Evolutionary conservation across 1,140 invertebrate species (phyloP), one percentile per base, ranked within the genome.

Genomic region (Diachasma alloeum): DNA sequence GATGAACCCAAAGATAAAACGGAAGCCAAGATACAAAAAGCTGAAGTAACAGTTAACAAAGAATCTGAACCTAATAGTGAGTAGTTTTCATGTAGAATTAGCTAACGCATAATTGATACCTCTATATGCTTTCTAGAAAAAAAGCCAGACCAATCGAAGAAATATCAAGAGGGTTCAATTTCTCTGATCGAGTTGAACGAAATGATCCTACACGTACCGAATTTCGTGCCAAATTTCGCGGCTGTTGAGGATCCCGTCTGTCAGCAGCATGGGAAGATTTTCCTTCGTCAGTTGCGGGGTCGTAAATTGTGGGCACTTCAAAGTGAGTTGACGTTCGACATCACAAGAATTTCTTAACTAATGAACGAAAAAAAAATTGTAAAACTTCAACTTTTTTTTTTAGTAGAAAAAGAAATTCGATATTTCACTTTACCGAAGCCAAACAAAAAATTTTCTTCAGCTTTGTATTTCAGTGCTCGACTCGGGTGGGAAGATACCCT

Each of bases 251-350:
- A 92, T 85, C 85, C 90, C 37, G 91, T 92, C 83, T 94, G 93
- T 87, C 91, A 92, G 80, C 91, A 92, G 81, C 93, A 94, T 72
- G 91, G 93, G 59, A 92, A 93, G 84, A 92, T 93, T 80, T 91
- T 93, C 77, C 85, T 93, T 74, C 89, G 92, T 75, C 92, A 94
- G 85, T 86, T 94, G 79, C 91, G 92, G 42, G 91, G 92, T 36
- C 91, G 91, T 67, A 93, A 93, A 87, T 80, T 94, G 69, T 94
- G 93, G 93, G 92, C 93, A 63, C 85, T 94, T 77, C 93, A 93
- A 88, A 94, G 93, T 93, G 89, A 91, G 91, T 87, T 59, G 15
- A 78, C n/a, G 9, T 17, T 31, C 42, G 0, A 70, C 31, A 46
- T 19, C 13, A 19, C 36, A 70, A 75, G 31, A 39, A 63, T 37